Conservation (phyloP, 2,888 invertebrate genomes). For the Hypomecis atomaria region DNA sequence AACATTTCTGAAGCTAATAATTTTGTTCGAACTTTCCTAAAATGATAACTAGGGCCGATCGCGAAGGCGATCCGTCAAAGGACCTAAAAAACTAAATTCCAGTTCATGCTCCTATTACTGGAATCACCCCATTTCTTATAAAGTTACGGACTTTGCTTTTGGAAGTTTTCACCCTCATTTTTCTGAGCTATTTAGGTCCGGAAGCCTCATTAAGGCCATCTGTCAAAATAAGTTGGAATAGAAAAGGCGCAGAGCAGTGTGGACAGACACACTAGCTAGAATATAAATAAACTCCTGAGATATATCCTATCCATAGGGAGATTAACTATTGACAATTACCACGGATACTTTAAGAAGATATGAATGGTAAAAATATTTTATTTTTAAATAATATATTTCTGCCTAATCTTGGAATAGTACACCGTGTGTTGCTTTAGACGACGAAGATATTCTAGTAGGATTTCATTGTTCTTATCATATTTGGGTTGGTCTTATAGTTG, state of each 20-base stretch:
- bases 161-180: slow-evolving; percentile 35
- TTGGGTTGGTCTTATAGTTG: too few species aligned
- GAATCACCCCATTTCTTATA: slow-evolving; percentile 34
- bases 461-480: too few species aligned
- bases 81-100: slow-evolving; percentile 13
- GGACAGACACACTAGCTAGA: background rate
- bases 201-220: slow-evolving; percentile 43
- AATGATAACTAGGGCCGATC: background rate
- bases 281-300: too few species aligned
- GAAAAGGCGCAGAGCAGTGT: slow-evolving; percentile 27
- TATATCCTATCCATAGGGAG: too few species aligned
- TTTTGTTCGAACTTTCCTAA: too few species aligned
- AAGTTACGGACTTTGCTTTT: slow-evolving; percentile 32
- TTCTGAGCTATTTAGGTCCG: slow-evolving; percentile 40
- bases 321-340: too few species aligned
- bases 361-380: too few species aligned
- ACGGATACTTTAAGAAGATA: too few species aligned
- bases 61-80: slow-evolving; percentile 7
- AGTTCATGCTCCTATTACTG: slow-evolving; percentile 15
- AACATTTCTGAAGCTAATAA: background rate
- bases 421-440: too few species aligned
- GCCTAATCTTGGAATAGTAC: too few species aligned
- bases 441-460: too few species aligned
- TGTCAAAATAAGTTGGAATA: slow-evolving; percentile 40
- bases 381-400: too few species aligned